Base-by-base conservation (phyloP, 1,140 invertebrate species). In the Leptinotarsa undecemlineata region DNA sequence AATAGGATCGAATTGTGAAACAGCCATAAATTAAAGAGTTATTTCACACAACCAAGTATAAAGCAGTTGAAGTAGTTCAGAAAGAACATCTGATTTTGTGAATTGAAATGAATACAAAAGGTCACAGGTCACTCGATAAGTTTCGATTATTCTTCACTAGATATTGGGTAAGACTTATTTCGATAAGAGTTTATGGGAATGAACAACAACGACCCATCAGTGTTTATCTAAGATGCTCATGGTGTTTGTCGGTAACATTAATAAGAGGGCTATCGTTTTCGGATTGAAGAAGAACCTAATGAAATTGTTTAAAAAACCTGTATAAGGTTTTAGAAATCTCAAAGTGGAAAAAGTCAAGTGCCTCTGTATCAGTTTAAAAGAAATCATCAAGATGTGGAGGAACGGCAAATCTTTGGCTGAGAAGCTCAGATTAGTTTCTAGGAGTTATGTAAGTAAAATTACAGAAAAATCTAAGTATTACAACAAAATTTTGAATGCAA, bases 201-300 rank as follows among this genome's bases (percentile, higher is more conserved):
- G 15, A 33, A 19, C 19, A 64, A 23, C 26, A 33, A 6, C 15
- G 63, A 21, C 20, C 20, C 15, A 33, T 64, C 63, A 64, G 26
- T 61, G 66, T 69, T 69, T 20, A 69, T 69, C 68, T 48, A 42
- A 69, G 68, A 69, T 69, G 68, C 14, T 69, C n/a, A 47, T 20
- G 51, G 51, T 48, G 23, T 69, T 69, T 26, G 68, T 42, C 15
- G 68, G 68, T 42, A 69, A 69, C 33, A 47, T 42, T 17, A 69
- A 42, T 26, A 69, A 69, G 42, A 33, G 68, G 15, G 42, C 68
- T 14, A 14, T 69, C 15, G 68, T 69, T 17, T 69, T 42, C 33
- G 68, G 26, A 69, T 19, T 69, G 1, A 42, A 69, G 33, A 42
- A 69, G 26, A 69, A 69, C 0, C 42, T 69, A 14, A 47, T 17